Evolutionary conservation across 2,888 invertebrate genomes (phyloP), one percentile per base, ranked within the genome.

Genomic region (Abrostola triplasia): DNA sequence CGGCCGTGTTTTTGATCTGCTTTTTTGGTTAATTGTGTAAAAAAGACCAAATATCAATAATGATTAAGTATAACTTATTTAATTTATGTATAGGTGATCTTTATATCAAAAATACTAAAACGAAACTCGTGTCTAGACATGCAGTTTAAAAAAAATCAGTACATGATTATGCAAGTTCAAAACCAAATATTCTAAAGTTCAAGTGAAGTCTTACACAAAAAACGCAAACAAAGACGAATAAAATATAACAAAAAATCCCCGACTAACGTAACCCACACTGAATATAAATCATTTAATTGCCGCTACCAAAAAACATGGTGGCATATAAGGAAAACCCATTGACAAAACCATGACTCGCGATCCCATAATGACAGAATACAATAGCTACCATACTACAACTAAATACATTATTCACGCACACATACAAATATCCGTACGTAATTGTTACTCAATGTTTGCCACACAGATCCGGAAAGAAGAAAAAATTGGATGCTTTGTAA

Each of bases 251-350:
- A 40, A 40, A 9, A 40, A 40, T 24, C 24, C 24, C 24, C 40
- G 2, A 40, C 11, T 40, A 11, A 40, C 2, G 11, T 40, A 40
- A 40, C 40, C 40, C 11, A 40, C 40, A 10, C 11, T 9, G 11
- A 11, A 8, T 13, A 44, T 7, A 24, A 47, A 2, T 47, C 44
- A 47, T 24, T 47, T 47, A 13, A 47, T 13, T 24, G 13, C 44
- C 13, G 24, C 44, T 24, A 24, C 36, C 6, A 49, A 36, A 35
- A 35, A 10, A 9, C 9, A 24, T 37, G 6, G 13, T 42, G 10
- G 38, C 60, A 40, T 53, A 65, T 59, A 66, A 66, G 76, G 72
- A 79, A 79, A 78, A 78, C 35, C 70, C 72, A 70, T 69, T 64
- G 67, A 60, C 50, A 9, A 54, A 64, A 69, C 54, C 61, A 71